A percentile compares a stretch with the other conserved stretches of the same genome.
Conservation (phyloP, 2,888 invertebrate species). For the Lasioglossum lativentre region DNA sequence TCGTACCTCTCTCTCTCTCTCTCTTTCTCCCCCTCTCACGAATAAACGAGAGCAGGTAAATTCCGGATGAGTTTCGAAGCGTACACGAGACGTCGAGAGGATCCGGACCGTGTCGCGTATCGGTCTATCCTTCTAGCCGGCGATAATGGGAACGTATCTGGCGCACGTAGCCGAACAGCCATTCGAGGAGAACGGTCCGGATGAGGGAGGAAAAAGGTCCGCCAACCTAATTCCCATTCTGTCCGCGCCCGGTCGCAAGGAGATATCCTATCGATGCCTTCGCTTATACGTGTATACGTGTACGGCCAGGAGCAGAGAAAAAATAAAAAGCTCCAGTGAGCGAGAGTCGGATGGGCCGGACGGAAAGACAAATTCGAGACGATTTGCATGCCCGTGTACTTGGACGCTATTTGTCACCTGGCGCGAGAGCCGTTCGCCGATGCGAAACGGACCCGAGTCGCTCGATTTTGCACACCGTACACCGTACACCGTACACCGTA, state of each 20-base stretch:
- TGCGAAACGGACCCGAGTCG: background rate
- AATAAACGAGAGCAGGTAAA: conserved; percentile 3
- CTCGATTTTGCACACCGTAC: background rate
- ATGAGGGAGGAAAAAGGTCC: background rate
- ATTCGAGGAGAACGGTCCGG: conserved; percentile 9
- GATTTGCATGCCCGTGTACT: background rate
- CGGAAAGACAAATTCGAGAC: conserved; percentile 4
- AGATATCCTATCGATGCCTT: conserved; percentile 37
- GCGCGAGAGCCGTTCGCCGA: background rate
- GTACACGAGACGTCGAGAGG: background rate
- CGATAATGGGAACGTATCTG: conserved; percentile 21
- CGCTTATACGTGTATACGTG: background rate
- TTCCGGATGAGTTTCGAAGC: background rate
- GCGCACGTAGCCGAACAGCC: conserved; percentile 6
- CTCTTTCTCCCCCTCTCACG: background rate
- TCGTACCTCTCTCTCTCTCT: background rate
- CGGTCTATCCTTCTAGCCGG: background rate
- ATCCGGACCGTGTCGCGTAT: conserved; percentile 13
- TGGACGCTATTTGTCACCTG: background rate
- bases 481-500: background rate
- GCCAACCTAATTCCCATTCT: conserved; percentile 47
- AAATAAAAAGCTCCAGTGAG: conserved; percentile 5
- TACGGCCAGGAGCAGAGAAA: background rate
- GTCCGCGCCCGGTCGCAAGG: background rate
- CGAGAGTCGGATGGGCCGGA: background rate